A percentile compares a stretch with the other conserved stretches of the same genome.
Conservation (phyloP, 2,888 invertebrate species). For the Ommatoiulus sabulosus region DNA sequence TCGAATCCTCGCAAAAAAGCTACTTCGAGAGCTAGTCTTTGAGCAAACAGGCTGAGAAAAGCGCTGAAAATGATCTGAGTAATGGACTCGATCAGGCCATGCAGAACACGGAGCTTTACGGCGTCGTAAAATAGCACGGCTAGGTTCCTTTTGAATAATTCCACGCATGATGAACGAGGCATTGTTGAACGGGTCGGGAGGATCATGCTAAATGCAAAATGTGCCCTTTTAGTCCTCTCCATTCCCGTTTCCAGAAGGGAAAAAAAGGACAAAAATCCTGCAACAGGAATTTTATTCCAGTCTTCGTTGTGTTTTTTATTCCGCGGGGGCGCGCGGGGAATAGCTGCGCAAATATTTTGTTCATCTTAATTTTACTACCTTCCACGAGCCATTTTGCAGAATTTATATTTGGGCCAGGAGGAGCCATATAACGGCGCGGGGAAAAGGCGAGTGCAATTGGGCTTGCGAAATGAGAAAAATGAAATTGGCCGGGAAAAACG, state of each 20-base stretch:
- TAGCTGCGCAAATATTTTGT: conserved; percentile 9
- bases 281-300: neutral
- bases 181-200: neutral
- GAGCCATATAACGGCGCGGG: neutral
- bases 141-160: conserved; percentile 28
- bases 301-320: neutral
- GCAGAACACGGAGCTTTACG: conserved; percentile 18
- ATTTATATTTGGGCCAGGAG: neutral
- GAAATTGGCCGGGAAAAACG: neutral
- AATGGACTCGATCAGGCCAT: conserved; percentile 25
- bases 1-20: too few species aligned
- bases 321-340: neutral
- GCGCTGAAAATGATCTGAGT: conserved; percentile 15
- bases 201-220: neutral
- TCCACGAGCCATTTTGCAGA: neutral
- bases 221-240: neutral
- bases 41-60: neutral
- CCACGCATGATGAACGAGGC: conserved; percentile 14
- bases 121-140: conserved; percentile 15
- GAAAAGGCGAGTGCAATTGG: neutral
- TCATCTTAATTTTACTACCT: conserved; percentile 27
- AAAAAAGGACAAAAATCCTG: neutral
- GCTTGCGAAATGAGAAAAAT: conserved; percentile 6
- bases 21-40: neutral
- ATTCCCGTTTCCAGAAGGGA: neutral